Evolutionary conservation across 2,888 invertebrate species (phyloP), one percentile per base, ranked within the genome.

Genomic region (Elysia crispata): DNA sequence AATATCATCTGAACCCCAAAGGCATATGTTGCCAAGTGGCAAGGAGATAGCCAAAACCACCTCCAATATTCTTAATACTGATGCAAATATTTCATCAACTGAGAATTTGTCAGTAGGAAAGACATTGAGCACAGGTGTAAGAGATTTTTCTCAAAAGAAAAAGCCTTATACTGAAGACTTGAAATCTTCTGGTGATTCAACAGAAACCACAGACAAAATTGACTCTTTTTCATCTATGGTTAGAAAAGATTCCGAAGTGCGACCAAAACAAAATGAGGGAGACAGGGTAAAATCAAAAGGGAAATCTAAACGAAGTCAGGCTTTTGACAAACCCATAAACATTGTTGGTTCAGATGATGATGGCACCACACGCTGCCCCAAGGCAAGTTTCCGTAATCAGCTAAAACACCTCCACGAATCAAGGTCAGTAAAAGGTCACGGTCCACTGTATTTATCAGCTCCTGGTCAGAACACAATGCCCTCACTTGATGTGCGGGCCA

Each of bases 381-480:
- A 57, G 30, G 66, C 72, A 15, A 76, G 41, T 8, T 80, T 80
- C 54, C 25, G 41, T 0, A 69, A 72, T 8, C 80, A 80, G 54
- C 28, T 80, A 64, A 54, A 76, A 23, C 80, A 80, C 60, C 33
- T 80, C 3, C 41, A 25, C 8, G 80, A 80, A 31, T 50, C 76
- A 20, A 75, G 30, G 33, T 80, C 80, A 50, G 73, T 76, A 30
- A 80, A 76, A 66, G 80, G 72, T 66, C 66, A 41, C 41, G 41
- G 41, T 41, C 41, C 41, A 6, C 5, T 41, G 5, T 41, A 66
- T 72, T 66, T 72, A 11, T 25, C 15, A 25, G 18, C 73, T 11
- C 76, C 76, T 13, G 23, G 25, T 20, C 57, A 50, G 20, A n/a
- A 1, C 41, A 11, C 23, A 49, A 30, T 5, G 23, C 5, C 23